Evolutionary conservation across 2,797 vertebrate species (phyloP), one percentile per base, ranked within the genome.

Genomic region (Serranus cabrilla): DNA sequence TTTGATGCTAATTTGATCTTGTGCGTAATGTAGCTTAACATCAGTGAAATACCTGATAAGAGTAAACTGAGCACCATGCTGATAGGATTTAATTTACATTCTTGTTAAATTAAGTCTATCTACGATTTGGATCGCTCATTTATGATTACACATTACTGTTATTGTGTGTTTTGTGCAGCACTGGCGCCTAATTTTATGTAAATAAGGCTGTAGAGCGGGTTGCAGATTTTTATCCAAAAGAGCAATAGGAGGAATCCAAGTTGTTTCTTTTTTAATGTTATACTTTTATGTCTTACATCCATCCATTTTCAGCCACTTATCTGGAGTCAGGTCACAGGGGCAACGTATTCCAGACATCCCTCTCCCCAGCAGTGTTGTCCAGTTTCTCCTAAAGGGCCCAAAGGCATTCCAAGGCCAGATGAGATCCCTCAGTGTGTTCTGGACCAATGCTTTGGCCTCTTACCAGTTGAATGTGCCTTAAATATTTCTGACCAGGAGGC

Each of bases 1-100:
- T 52, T 70, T 37, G 27, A 68, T 78, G 76, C 52, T 73, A 42
- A 62, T 79, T 67, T 70, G 52, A 45, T 68, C 8, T 54, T 25
- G 59, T 69, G 76, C 56, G 67, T 84, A 77, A 85, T 74, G 64
- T 63, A 74, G 73, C 81, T 76, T 59, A 63, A 71, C 62, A 0
- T 64, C 4, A 37, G n/a, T 21, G 8, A 56, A 71, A 74, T 58
- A 42, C 55, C 45, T 63, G 81, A 83, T 78, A 80, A 82, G 78
- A 21, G 39, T 57, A 55, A 63, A 52, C 40, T 34, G 34, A 64
- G 56, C 46, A 49, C 52, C 1, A 1, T 37, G 43, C 68, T 70
- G 66, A 85, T 76, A 54, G 42, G 59, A 70, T 77, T 85, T 63
- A 3, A 79, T 85, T 87, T 57, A 79, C 70, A 83, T 71, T 84